Evolutionary conservation across 1,140 invertebrate genomes (phyloP).

Genomic region (Andricus grossulariae): DNA sequence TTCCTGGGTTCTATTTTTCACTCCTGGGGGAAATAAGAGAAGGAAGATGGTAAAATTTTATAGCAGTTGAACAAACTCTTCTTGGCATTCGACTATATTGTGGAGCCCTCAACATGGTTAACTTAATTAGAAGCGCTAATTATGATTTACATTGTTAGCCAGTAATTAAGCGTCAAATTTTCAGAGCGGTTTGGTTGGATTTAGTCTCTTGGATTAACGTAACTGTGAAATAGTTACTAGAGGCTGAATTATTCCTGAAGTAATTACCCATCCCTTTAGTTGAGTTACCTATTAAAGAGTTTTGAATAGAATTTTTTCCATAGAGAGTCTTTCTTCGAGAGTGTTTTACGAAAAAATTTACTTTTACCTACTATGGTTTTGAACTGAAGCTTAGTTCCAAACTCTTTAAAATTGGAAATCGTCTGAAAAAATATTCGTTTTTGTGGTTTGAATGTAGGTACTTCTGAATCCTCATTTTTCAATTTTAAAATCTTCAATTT

Average conservation of each 20-base stretch:
- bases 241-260: neutral
- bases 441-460: too few relatives aligned
- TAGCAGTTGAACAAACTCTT: neutral
- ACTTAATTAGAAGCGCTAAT: neutral
- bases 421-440: too few relatives aligned
- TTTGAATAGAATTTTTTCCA: neutral
- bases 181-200: neutral
- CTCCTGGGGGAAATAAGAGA: constrained; percentile 12
- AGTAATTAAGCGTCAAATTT: constrained; percentile 15
- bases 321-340: too few relatives aligned
- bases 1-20: neutral
- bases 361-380: too few relatives aligned
- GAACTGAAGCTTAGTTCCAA: too few relatives aligned
- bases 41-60: neutral
- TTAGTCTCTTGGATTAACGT: neutral
- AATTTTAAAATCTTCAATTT: too few relatives aligned
- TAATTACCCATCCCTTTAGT: neutral
- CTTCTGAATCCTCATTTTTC: too few relatives aligned
- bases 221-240: constrained; percentile 1
- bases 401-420: too few relatives aligned
- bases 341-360: too few relatives aligned
- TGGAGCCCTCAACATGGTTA: neutral
- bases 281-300: neutral
- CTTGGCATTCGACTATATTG: neutral
- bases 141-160: constrained; percentile 12